A percentile compares a stretch with the other conserved stretches of the same genome.
These are phyloP conservation scores for Ligdia adustata DNA, from an alignment of 2,888 invertebrate species.

Conservation along the genomic window DNA sequence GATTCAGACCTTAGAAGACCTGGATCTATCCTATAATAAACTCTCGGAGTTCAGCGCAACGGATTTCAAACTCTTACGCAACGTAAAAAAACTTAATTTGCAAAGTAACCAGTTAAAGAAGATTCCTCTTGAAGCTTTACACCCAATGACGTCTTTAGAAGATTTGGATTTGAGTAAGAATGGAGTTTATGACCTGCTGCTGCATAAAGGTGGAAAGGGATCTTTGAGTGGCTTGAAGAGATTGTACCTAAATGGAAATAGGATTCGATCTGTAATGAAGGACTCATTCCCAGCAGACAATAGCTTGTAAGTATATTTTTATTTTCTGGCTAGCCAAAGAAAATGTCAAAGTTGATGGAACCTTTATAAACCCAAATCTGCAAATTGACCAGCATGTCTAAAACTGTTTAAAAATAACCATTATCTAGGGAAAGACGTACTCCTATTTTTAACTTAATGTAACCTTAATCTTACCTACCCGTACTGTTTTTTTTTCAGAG, in stretches of 20 bases:
- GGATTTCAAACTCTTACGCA: constrained; percentile 64
- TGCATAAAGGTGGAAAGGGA: constrained; percentile 57
- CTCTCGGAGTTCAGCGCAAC: constrained; percentile 64
- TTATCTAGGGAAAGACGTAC: too few species aligned
- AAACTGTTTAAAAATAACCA: too few species aligned
- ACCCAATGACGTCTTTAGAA: constrained; percentile 64
- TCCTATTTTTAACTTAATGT: too few species aligned
- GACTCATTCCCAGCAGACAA: constrained; percentile 68
- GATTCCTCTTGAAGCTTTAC: constrained; percentile 67
- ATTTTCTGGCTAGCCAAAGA: too few species aligned
- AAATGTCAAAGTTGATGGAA: too few species aligned
- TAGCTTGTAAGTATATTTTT: constrained; percentile 62
- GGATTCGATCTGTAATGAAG: constrained; percentile 66
- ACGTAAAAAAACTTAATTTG: constrained; percentile 70
- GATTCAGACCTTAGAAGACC: constrained; percentile 62
- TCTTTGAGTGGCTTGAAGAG: constrained; percentile 59
- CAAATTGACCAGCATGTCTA: not conserved
- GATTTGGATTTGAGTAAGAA: constrained; percentile 80
- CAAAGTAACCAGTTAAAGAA: constrained; percentile 72
- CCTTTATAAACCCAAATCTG: too few species aligned
- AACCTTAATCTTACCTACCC: too few species aligned
- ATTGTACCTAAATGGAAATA: constrained; percentile 79
- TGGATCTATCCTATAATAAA: constrained; percentile 82
- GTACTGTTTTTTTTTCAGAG: constrained; percentile 57
- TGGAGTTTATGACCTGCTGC: constrained; percentile 61